These are phyloP conservation scores for Sylvietta virens DNA, from an alignment of 2,113 vertebrate species.

Conservation along the genomic window DNA sequence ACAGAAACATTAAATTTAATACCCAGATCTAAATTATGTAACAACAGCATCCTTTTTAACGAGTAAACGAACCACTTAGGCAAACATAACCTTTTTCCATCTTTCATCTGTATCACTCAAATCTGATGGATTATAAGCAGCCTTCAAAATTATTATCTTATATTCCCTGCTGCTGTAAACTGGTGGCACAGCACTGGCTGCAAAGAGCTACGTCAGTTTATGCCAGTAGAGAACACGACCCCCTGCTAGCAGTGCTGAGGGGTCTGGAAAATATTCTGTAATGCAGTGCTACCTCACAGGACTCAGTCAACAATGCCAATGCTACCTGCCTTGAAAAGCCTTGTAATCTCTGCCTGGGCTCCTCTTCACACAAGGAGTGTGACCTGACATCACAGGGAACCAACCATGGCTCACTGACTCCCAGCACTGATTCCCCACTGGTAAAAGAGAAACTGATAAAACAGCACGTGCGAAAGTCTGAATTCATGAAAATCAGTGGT, in stretches of 20 bases:
- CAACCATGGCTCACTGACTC: background rate
- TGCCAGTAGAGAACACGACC: background rate
- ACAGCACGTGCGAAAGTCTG: background rate
- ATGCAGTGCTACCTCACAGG: background rate
- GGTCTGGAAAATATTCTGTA: background rate
- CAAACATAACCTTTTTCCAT: background rate
- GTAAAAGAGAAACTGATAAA: background rate
- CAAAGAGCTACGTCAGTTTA: background rate
- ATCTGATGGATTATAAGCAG: background rate
- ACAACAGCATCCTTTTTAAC: background rate
- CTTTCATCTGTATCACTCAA: background rate
- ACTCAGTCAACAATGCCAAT: background rate
- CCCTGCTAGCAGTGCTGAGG: background rate
- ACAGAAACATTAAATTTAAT: background rate
- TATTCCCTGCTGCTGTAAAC: background rate
- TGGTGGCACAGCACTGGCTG: background rate
- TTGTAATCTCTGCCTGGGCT: background rate
- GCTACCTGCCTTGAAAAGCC: background rate
- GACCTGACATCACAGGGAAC: background rate
- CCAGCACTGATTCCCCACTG: background rate
- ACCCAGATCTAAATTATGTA: background rate
- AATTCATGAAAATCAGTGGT: background rate
- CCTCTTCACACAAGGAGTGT: background rate
- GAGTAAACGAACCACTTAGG: accelerated
- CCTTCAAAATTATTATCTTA: background rate